These are phyloP conservation scores for Stictonetta naevosa DNA, from an alignment of 2,113 vertebrate species.

Conservation along the genomic window DNA sequence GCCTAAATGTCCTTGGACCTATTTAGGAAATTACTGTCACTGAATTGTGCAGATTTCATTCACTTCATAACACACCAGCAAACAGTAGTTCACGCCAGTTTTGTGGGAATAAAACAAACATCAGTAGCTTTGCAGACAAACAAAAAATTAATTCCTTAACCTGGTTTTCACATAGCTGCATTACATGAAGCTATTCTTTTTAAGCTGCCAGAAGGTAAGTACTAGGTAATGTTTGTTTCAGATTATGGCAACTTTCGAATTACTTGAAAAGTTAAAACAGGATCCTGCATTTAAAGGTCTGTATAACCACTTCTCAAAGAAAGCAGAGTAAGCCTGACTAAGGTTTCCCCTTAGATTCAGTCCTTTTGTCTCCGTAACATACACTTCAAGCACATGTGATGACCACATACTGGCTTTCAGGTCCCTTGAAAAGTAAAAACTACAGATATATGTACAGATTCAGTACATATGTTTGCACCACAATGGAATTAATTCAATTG, in stretches of 20 bases:
- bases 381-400: rapidly evolving
- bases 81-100: not conserved
- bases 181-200: not conserved
- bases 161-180: not conserved
- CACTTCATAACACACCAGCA: not conserved
- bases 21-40: not conserved
- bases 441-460: not conserved
- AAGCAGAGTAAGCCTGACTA: not conserved
- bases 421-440: not conserved
- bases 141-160: not conserved
- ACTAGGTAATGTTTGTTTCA: not conserved
- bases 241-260: not conserved
- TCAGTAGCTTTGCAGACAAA: not conserved
- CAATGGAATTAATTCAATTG: not conserved
- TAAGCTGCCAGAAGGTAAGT: not conserved
- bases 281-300: not conserved
- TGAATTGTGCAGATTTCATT: not conserved
- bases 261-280: not conserved
- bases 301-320: not conserved
- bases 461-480: not conserved
- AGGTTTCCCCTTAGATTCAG: not conserved
- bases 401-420: not conserved
- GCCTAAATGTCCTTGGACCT: not conserved
- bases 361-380: not conserved
- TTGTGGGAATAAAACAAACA: not conserved